Base-by-base conservation (phyloP, 2,113 vertebrate species). In the Progne subis region DNA sequence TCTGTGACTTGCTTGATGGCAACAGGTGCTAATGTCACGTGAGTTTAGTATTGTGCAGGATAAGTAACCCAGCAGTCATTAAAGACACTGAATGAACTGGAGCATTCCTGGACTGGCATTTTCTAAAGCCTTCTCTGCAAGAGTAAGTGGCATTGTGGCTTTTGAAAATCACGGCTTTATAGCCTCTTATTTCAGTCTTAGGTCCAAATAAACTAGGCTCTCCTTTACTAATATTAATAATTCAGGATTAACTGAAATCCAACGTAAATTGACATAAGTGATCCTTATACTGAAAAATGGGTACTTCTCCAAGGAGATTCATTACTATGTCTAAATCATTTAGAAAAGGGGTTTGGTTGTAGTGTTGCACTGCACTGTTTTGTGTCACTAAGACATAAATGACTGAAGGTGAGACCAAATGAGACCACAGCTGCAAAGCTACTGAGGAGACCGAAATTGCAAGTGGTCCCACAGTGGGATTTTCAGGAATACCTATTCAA, bases 171-270 rank as follows among this genome's bases (percentile, higher is more conserved):
- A 9, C 4, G 11, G 10, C 3, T 82, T 95, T 75, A 64, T 79
- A 93, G 61, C 14, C 41, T 79, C 41, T 84, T 84, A 57, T 78
- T 93, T 93, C 32, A 64, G 44, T 49, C 43, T 59, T 39, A 74
- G 74, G 85, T 86, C 65, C 84, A 92, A 92, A 84, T 81, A 92
- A 92, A 78, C 60, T 43, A 75, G 24, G 23, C 5, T 68, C 8
- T 78, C n/a, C 37, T 71, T 90, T 77, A 74, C 53, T 78, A n/a
- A 78, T 88, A 64, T 88, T 90, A 82, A 79, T 87, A 91, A 88
- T 90, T 94, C 69, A 75, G 82, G 82, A 86, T 92, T 93, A 95
- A 60, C 49, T 61, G 37, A 96, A 95, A 95, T 94, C 81, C 69
- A 71, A 86, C 34, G 29, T 83, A 92, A 95, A 90, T 75, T 87